Evolutionary conservation across 2,888 invertebrate genomes (phyloP), one percentile per base, ranked within the genome.

Genomic region (Pharmacophagus antenor): DNA sequence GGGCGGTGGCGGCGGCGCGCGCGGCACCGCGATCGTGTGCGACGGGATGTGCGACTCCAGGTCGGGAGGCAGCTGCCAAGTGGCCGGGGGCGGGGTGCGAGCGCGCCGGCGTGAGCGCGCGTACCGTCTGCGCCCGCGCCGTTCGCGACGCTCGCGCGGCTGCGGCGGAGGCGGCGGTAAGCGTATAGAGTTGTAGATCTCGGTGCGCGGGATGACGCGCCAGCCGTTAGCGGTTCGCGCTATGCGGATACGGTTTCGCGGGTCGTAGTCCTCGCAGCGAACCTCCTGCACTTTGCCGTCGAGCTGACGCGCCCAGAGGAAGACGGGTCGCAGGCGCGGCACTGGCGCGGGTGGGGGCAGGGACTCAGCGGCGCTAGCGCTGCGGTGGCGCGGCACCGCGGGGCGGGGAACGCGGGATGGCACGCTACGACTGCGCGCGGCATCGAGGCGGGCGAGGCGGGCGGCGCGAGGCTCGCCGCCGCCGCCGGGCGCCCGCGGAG

Each of bases 251-350:
- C 96, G 95, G 87, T 96, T 96, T 62, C 95, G 92, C 80, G 95
- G 93, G 90, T 96, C 96, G 92, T 96, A 96, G 82, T 96, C 96
- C 85, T 96, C 96, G 88, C 96, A 96, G 83, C 94, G 93, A 71
- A 96, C 96, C 84, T 95, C 95, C 77, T 95, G 94, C 82, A 96
- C 95, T 79, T 93, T 93, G 65, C 95, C 95, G 84, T 95, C 95
- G 71, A 93, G 93, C 82, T 95, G 95, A 77, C 95, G 94, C 65
- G 95, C 95, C 96, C 96, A 96, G 69, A 96, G 92, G 84, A 96
- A 96, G 67, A 96, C 95, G 68, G 96, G 96, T 77, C 95, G 95
- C 70, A 95, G 94, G 62, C 94, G 93, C 70, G 95, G 67, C 69
- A 71, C 63, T 70, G 88, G 67, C 69, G 71, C 64, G 71, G 89